A percentile compares a stretch with the other conserved stretches of the same genome.
Conservation (phyloP, 2,113 vertebrate species). For the Sus scrofa region T2T-Sscrofa CM000812.6:256615001-256615500, state of each 20-base stretch:
- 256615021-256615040: neutral
- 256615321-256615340: neutral
- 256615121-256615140: neutral
- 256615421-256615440: neutral
- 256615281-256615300: neutral
- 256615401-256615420: neutral
- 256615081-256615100: neutral
- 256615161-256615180: conserved; percentile 39
- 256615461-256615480: neutral
- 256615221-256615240: neutral
- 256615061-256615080: conserved; percentile 43
- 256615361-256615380: conserved; percentile 15
- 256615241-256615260: neutral
- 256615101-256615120: neutral
- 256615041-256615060: neutral
- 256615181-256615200: neutral
- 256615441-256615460: neutral
- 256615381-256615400: neutral
- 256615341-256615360: conserved; percentile 17
- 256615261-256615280: neutral
- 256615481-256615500: neutral
- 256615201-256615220: neutral
- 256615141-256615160: neutral
- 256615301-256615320: neutral
- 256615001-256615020: neutral